phyloP scores from a whole-genome alignment of 2,797 vertebrate genomes.

The Macroramphosus scolopax region DNA sequence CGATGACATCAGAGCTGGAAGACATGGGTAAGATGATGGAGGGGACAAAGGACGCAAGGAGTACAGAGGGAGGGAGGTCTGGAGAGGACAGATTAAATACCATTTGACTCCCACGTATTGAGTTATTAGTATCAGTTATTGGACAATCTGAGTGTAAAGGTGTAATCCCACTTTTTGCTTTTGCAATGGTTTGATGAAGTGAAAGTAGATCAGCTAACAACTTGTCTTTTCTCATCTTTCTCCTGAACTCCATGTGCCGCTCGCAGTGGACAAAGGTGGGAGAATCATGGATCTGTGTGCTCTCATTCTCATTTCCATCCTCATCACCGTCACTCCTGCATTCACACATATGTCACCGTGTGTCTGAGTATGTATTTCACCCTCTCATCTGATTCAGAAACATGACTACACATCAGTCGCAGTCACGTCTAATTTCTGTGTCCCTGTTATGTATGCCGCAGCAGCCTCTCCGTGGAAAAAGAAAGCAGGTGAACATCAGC shows the following conservation, averaged over 20 bases:
- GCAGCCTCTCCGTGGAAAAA: constrained; percentile 91
- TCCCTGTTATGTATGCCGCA: constrained; percentile 58
- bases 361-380: constrained; percentile 69
- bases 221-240: too few relatives aligned
- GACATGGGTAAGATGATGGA: constrained; percentile 86
- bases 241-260: too few relatives aligned
- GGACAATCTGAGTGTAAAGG: too few relatives aligned
- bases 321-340: constrained; percentile 57
- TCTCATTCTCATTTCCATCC: constrained; percentile 60
- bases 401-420: constrained; percentile 18
- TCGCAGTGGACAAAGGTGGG: constrained; percentile 86
- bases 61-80: constrained; percentile 2
- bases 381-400: constrained; percentile 46
- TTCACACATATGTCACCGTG: constrained; percentile 59
- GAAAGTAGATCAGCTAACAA: too few relatives aligned
- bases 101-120: too few relatives aligned
- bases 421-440: constrained; percentile 58
- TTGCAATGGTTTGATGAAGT: too few relatives aligned
- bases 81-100: too few relatives aligned
- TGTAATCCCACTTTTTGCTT: too few relatives aligned
- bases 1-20: constrained; percentile 95
- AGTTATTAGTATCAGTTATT: too few relatives aligned
- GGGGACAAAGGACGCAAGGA: constrained; percentile 20
- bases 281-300: constrained; percentile 51
- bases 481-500: constrained; percentile 84